Evolutionary conservation across 2,797 vertebrate species (phyloP).

Genomic region (Acanthurus leucopareius): DNA sequence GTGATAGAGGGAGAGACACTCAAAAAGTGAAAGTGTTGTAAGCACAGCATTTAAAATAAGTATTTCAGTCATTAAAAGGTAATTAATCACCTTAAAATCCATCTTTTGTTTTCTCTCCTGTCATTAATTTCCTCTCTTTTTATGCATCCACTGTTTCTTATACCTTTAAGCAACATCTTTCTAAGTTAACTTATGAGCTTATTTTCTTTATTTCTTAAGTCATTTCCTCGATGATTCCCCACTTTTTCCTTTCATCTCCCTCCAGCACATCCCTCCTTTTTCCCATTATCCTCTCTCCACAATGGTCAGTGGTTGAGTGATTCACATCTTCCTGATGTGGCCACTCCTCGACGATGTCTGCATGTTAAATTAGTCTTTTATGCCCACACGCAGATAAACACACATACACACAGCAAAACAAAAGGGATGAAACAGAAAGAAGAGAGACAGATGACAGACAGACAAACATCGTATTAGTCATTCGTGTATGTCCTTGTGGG

Average conservation of each 20-base stretch:
- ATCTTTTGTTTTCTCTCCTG: background rate
- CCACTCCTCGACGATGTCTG: slow-evolving; percentile 20
- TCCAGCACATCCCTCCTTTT: background rate
- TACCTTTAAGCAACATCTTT: slow-evolving; percentile 3
- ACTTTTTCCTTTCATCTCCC: background rate
- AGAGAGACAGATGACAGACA: slow-evolving; percentile 33
- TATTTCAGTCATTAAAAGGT: background rate
- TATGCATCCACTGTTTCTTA: background rate
- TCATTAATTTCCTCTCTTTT: background rate
- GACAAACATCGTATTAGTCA: slow-evolving; percentile 52
- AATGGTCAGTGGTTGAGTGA: slow-evolving; percentile 45
- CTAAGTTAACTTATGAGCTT: background rate
- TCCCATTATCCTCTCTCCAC: background rate
- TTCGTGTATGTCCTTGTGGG: slow-evolving; percentile 43
- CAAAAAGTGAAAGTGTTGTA: background rate
- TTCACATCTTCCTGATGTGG: slow-evolving; percentile 34
- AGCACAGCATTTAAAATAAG: background rate
- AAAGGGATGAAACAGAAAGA: background rate
- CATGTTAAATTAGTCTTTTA: slow-evolving; percentile 28
- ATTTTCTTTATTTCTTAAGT: background rate
- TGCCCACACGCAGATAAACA: background rate
- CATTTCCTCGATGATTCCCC: background rate
- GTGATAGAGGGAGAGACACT: background rate
- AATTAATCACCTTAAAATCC: background rate
- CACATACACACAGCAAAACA: slow-evolving; percentile 4